Evolutionary conservation across 2,113 vertebrate species (phyloP).

Genomic region (Chunga burmeisteri): DNA sequence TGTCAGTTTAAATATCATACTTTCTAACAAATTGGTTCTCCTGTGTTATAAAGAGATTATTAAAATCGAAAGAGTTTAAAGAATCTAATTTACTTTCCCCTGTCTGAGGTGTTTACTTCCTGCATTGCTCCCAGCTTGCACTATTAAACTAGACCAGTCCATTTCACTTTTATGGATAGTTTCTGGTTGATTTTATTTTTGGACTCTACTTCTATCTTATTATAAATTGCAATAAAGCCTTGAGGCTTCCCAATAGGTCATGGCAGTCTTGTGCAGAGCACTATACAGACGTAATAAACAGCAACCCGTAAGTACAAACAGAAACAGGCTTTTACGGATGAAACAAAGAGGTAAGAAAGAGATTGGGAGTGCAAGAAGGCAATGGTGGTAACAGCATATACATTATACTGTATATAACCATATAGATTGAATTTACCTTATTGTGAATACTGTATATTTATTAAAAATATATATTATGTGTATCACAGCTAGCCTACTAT

Average conservation of each 20-base stretch:
- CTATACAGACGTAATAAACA: background rate
- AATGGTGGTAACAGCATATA: background rate
- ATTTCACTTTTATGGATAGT: background rate
- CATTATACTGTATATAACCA: background rate
- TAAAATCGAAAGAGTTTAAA: constrained; percentile 9
- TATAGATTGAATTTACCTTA: background rate
- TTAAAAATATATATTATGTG: background rate
- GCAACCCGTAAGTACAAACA: background rate
- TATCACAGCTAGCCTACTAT: background rate
- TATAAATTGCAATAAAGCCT: background rate
- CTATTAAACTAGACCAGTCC: background rate
- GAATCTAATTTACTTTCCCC: constrained; percentile 21
- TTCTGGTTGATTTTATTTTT: constrained; percentile 36
- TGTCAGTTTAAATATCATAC: background rate
- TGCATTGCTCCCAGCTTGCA: constrained; percentile 5
- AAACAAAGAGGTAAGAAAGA: background rate
- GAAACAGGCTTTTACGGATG: background rate
- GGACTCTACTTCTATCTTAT: constrained; percentile 22
- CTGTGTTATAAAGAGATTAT: constrained; percentile 1
- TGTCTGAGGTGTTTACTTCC: constrained; percentile 23
- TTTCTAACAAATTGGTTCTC: background rate
- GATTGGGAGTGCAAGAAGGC: background rate
- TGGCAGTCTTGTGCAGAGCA: background rate
- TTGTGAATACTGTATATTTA: background rate
- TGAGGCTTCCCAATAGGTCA: background rate